A percentile compares a stretch with the other conserved stretches of the same genome.
phyloP scores from a whole-genome alignment of 1,140 invertebrate genomes.

The Trachymyrmex cornetzi region DNA sequence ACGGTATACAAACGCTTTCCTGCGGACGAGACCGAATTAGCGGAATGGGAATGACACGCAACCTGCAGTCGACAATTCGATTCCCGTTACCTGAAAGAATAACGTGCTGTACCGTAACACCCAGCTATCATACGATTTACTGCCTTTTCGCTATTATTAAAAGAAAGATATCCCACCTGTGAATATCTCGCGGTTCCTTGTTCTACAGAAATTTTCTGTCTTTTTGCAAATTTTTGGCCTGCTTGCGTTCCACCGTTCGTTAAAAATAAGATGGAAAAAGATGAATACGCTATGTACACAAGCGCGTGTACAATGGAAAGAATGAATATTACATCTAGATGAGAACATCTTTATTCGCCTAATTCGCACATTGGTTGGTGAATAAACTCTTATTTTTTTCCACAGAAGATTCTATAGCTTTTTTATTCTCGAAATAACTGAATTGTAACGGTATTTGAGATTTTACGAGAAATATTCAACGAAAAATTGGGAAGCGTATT shows the following conservation, averaged over 20 bases:
- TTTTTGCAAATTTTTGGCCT: not conserved
- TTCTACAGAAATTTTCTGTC: conserved; percentile 58
- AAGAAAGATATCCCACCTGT: conserved; percentile 42
- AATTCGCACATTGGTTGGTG: not conserved
- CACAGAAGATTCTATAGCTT: not conserved
- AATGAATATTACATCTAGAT: conserved; percentile 24
- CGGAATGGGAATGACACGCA: conserved; percentile 73
- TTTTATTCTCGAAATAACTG: not conserved
- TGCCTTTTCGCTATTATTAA: conserved; percentile 70
- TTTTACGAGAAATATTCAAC: not conserved
- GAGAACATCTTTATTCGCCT: not conserved
- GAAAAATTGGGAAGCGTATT: not conserved
- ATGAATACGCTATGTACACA: not conserved
- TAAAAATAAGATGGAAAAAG: conserved; percentile 9
- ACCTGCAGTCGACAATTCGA: conserved; percentile 69
- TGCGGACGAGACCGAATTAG: conserved; percentile 68
- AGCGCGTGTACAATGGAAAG: not conserved
- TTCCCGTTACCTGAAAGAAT: conserved; percentile 73
- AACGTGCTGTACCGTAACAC: conserved; percentile 66
- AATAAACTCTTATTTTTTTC: not conserved
- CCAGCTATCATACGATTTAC: conserved; percentile 59
- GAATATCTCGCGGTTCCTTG: conserved; percentile 56
- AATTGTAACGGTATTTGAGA: not conserved
- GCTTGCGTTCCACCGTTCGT: not conserved
- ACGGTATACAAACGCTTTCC: conserved; percentile 26